Evolutionary conservation across 2,888 invertebrate species (phyloP), one percentile per base, ranked within the genome.

Genomic region (Lasioglossum figueresi): DNA sequence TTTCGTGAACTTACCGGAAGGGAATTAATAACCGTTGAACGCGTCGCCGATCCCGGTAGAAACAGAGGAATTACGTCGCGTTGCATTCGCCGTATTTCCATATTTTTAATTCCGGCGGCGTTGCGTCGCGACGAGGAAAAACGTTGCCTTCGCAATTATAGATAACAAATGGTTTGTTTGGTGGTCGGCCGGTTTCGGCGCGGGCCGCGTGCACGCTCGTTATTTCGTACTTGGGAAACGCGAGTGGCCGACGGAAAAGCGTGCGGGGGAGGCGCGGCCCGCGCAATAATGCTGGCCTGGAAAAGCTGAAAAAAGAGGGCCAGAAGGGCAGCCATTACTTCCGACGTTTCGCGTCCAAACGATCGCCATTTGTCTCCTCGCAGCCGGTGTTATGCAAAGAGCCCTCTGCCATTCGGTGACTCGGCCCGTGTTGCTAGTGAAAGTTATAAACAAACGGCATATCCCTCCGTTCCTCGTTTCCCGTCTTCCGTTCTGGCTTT

Each of bases 361-460:
- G 88, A 91, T 91, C 85, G 89, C 89, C 88, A 92, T 91, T 92
- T 91, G 90, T 92, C 92, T 91, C 88, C 82, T 84, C 85, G 88
- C 90, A 87, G 89, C 86, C 85, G 89, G 88, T 86, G 87, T 88
- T 91, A 91, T 88, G 92, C 89, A 88, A 87, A 91, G 89, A 89
- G 87, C 88, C 88, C 88, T 86, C 85, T 82, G 85, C 85, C 85
- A 84, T 70, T 89, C 85, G 85, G 83, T 85, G 84, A 87, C 80
- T 88, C 76, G 91, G 31, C 59, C 82, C 82, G 78, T 80, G 83
- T 84, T 83, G 86, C 37, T 85, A 88, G 86, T 78, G 88, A 90
- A 88, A 91, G 83, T 89, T 91, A 82, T 84, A 91, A 89, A 89
- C 89, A 88, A 89, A 84, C 88, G 82, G 45, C 73, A 48, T 19